These are phyloP conservation scores for Patella caerulea DNA, from an alignment of 2,888 invertebrate species.

Conservation along the genomic window DNA sequence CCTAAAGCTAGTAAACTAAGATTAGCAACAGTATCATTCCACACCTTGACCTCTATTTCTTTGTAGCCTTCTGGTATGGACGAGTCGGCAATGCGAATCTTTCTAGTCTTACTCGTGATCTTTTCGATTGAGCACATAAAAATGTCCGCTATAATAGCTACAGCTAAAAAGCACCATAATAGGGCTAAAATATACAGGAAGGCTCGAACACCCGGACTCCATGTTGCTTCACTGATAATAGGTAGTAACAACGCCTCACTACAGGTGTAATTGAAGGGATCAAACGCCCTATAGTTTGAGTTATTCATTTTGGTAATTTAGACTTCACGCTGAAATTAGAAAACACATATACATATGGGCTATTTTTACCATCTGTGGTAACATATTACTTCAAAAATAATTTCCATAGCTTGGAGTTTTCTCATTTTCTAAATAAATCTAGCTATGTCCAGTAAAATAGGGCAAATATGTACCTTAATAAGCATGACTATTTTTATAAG, in stretches of 20 bases:
- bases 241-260: slow-evolving; percentile 72
- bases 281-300: slow-evolving; percentile 19
- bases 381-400: too few species aligned
- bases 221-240: slow-evolving; percentile 72
- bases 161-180: slow-evolving; percentile 76
- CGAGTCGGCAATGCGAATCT: slow-evolving; percentile 66
- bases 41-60: slow-evolving; percentile 74
- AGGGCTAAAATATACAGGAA: slow-evolving; percentile 74
- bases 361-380: too few species aligned
- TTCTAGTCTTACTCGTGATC: slow-evolving; percentile 75
- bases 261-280: slow-evolving; percentile 51
- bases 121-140: slow-evolving; percentile 77
- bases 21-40: slow-evolving; percentile 77
- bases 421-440: too few species aligned
- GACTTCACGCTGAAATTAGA: background rate
- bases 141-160: slow-evolving; percentile 76
- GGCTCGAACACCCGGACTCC: slow-evolving; percentile 71
- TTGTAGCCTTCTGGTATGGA: slow-evolving; percentile 58
- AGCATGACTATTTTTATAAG: too few species aligned
- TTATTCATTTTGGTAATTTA: background rate
- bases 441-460: too few species aligned
- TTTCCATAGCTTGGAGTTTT: too few species aligned
- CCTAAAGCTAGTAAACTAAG: slow-evolving; percentile 76
- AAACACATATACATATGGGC: background rate
- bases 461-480: too few species aligned